Percentiles rank a stretch among this genome's conserved stretches.
phyloP scores from a whole-genome alignment of 2,797 vertebrate genomes.

The Octomys mimax region DNA sequence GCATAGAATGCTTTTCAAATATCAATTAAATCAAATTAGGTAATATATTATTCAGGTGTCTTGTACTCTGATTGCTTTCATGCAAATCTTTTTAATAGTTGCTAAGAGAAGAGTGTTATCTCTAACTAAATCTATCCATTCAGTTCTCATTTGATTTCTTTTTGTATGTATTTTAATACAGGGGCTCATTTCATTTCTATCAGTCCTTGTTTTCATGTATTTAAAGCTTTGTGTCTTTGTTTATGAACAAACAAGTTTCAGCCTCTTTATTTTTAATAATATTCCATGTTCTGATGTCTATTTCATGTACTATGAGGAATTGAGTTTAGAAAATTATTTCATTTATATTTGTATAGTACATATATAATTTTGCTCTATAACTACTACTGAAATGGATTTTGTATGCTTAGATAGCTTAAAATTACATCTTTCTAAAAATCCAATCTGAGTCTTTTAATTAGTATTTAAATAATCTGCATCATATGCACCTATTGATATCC shows the following conservation, averaged over 20 bases:
- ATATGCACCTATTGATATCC: not conserved
- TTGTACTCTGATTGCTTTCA: not conserved
- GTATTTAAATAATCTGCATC: not conserved
- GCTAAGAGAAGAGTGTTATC: not conserved
- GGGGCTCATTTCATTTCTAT: not conserved
- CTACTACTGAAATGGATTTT: not conserved
- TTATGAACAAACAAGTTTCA: not conserved
- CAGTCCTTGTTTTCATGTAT: not conserved
- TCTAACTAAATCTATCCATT: not conserved
- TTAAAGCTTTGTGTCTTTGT: not conserved
- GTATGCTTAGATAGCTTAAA: not conserved
- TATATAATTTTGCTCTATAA: not conserved
- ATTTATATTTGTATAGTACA: not conserved
- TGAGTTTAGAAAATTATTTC: not conserved
- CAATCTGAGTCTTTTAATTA: not conserved
- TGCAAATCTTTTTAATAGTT: not conserved
- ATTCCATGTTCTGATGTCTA: not conserved
- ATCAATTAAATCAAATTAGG: not conserved
- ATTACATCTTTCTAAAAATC: not conserved
- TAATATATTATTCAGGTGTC: not conserved
- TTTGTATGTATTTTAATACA: too few species aligned
- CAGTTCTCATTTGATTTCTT: not conserved
- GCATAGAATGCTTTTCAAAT: not conserved
- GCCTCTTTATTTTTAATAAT: not conserved
- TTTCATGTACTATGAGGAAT: not conserved